Conservation (phyloP, 2,113 vertebrate species). For the Haliaeetus leucogaster region DNA sequence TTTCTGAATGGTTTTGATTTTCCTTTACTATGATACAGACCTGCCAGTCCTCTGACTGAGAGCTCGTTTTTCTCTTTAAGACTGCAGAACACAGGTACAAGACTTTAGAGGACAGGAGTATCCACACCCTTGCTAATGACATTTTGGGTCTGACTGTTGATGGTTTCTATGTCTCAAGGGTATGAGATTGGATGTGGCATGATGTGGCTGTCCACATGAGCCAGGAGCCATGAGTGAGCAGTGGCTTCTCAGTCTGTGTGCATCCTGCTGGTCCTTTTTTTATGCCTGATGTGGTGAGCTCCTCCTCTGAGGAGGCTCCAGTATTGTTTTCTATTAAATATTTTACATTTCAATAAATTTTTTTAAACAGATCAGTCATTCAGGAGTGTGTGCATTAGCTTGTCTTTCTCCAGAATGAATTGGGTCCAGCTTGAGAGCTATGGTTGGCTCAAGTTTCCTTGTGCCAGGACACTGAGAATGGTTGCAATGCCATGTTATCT, state of each 20-base stretch:
- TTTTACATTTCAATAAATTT: conserved; percentile 44
- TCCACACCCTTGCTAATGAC: background rate
- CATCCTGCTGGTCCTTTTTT: background rate
- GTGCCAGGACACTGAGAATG: background rate
- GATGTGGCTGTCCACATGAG: background rate
- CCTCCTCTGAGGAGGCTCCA: background rate
- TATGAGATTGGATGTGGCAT: background rate
- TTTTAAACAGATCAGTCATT: background rate
- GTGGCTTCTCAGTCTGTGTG: background rate
- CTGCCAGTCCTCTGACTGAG: background rate
- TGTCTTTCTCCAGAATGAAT: background rate
- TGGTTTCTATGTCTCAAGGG: background rate
- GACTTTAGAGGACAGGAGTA: background rate
- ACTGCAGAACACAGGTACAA: background rate
- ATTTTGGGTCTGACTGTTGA: background rate
- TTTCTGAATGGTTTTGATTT: background rate
- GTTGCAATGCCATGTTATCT: background rate
- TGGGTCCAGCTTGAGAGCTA: background rate
- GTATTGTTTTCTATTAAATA: background rate
- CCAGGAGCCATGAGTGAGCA: background rate
- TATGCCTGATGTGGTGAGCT: background rate
- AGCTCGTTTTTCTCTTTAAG: background rate
- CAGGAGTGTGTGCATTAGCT: background rate
- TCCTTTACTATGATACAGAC: background rate
- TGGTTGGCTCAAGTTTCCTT: background rate